Evolutionary conservation across 2,113 vertebrate genomes (phyloP).

Genomic region (Pluvialis apricaria): DNA sequence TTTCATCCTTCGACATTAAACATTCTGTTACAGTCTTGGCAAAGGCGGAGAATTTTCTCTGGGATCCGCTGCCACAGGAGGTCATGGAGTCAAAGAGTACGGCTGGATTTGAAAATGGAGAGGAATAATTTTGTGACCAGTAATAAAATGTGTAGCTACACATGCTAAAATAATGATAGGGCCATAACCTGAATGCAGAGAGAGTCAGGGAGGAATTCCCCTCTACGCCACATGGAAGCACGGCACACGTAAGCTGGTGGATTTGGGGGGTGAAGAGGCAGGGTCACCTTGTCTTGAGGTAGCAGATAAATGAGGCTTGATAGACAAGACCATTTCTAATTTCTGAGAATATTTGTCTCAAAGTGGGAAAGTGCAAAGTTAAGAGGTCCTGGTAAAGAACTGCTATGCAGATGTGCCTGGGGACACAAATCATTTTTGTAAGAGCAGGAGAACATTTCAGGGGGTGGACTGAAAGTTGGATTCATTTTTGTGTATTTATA

Average conservation of each 20-base stretch:
- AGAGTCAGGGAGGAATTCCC: not conserved
- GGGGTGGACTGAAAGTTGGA: not conserved
- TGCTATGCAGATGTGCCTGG: not conserved
- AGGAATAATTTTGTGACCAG: constrained; percentile 55
- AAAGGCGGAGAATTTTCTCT: constrained; percentile 39
- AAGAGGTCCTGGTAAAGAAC: not conserved
- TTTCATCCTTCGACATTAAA: constrained; percentile 61
- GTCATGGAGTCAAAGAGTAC: not conserved
- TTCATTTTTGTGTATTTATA: not conserved
- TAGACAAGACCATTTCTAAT: not conserved
- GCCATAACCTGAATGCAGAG: not conserved
- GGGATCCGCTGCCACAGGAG: not conserved
- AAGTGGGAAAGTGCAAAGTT: not conserved
- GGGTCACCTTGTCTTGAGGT: not conserved
- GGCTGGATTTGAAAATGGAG: constrained; percentile 18
- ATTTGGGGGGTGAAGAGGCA: not conserved
- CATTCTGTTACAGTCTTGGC: constrained; percentile 8
- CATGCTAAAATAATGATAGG: constrained; percentile 20
- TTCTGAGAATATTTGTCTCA: not conserved
- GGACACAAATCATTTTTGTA: not conserved
- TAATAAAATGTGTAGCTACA: constrained; percentile 33
- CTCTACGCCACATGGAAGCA: not conserved
- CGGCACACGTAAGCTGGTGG: not conserved
- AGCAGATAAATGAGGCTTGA: not conserved
- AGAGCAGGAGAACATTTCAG: not conserved